A percentile compares a stretch with the other conserved stretches of the same genome.
phyloP scores from a whole-genome alignment of 2,888 invertebrate species.

The Palloptera scutellata region DNA sequence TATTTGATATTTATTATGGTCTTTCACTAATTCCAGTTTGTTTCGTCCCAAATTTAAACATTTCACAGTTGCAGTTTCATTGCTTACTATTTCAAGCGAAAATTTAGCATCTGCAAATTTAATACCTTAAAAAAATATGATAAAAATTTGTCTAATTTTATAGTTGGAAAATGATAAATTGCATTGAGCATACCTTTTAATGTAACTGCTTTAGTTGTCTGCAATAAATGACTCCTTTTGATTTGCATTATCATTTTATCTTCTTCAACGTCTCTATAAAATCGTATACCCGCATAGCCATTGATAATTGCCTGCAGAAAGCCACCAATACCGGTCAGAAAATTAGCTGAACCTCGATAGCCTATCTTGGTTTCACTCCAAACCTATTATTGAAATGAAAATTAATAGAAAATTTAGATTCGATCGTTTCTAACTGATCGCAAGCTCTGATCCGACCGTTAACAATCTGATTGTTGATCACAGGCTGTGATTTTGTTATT shows the following conservation, averaged over 20 bases:
- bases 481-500: too few species aligned
- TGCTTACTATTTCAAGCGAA: conserved; percentile 34
- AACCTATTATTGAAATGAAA: conserved; percentile 56
- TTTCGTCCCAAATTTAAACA: conserved; percentile 34
- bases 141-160: neutral
- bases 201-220: conserved; percentile 28
- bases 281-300: conserved; percentile 69
- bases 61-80: conserved; percentile 22
- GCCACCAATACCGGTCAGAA: conserved; percentile 71
- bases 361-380: conserved; percentile 70
- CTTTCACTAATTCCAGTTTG: conserved; percentile 30
- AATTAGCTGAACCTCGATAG: conserved; percentile 68
- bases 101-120: conserved; percentile 50
- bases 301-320: conserved; percentile 69
- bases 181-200: conserved; percentile 34
- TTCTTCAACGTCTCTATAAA: conserved; percentile 56
- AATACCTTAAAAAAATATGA: conserved; percentile 41
- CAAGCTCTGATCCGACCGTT: too few species aligned
- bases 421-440: too few species aligned
- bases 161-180: neutral
- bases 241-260: conserved; percentile 35
- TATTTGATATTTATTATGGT: conserved; percentile 25
- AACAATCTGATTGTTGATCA: too few species aligned
- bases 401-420: neutral
- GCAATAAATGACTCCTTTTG: conserved; percentile 27